Conservation (phyloP, 2,113 vertebrate species). For the Burhinus oedicnemus region DNA sequence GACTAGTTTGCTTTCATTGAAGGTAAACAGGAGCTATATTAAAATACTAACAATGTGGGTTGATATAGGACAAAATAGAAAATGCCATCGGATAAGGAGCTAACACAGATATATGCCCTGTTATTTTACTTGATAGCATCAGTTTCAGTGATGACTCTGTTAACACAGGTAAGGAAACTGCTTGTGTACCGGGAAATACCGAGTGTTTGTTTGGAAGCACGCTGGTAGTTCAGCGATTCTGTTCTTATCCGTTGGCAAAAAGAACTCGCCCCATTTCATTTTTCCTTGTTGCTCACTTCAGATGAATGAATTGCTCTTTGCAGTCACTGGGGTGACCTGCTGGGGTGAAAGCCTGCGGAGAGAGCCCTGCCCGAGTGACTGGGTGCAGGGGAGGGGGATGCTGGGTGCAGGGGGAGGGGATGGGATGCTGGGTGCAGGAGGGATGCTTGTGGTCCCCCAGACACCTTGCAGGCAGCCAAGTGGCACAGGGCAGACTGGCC, state of each 20-base stretch:
- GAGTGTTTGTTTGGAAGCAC: background rate
- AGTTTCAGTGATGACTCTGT: background rate
- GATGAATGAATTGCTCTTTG: background rate
- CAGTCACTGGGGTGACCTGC: background rate
- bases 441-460: background rate
- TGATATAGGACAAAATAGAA: background rate
- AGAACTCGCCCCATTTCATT: background rate
- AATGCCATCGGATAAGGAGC: background rate
- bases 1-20: background rate
- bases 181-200: background rate
- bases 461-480: background rate
- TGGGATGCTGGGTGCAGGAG: background rate
- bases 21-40: background rate
- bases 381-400: background rate
- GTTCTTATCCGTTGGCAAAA: background rate
- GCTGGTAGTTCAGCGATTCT: background rate
- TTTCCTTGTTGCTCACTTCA: background rate
- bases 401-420: background rate
- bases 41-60: background rate
- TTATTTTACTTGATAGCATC: background rate
- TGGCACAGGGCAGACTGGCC: fast-evolving
- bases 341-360: background rate
- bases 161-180: background rate
- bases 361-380: background rate
- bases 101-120: fast-evolving